Percentiles rank a stretch among this genome's conserved stretches.
Conservation (phyloP, 2,113 vertebrate species). For the Propithecus coquereli region DNA sequence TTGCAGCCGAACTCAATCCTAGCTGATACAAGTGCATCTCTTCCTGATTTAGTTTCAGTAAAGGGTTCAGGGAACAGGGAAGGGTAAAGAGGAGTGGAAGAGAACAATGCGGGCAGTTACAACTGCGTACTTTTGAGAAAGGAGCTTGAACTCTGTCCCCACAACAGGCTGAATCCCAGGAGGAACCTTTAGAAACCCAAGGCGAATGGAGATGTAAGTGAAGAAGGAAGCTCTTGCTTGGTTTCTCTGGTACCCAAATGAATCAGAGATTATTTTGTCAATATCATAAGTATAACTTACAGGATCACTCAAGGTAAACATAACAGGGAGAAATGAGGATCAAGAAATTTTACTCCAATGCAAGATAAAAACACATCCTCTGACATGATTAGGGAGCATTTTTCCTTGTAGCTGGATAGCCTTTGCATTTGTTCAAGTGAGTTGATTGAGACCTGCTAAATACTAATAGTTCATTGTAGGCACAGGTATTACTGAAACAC, state of each 20-base stretch:
- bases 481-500: not conserved
- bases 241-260: not conserved
- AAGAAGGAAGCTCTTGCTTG: not conserved
- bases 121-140: not conserved
- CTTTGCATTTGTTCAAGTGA: conserved; percentile 7
- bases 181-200: not conserved
- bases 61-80: not conserved
- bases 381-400: not conserved
- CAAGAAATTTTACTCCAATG: not conserved
- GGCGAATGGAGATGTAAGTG: not conserved
- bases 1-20: not conserved
- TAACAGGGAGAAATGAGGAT: not conserved
- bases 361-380: not conserved
- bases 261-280: conserved; percentile 4
- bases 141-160: not conserved
- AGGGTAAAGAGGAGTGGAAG: not conserved
- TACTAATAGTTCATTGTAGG: not conserved
- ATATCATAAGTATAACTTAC: not conserved
- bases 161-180: not conserved
- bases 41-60: not conserved
- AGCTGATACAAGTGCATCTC: not conserved
- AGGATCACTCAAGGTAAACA: not conserved
- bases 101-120: not conserved
- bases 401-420: not conserved
- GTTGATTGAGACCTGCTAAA: not conserved